These are phyloP conservation scores for Chondrilla cf. caribensis DNA, from an alignment of 37 sponge, comb jelly and placozoan species.

Conservation along the genomic window DNA sequence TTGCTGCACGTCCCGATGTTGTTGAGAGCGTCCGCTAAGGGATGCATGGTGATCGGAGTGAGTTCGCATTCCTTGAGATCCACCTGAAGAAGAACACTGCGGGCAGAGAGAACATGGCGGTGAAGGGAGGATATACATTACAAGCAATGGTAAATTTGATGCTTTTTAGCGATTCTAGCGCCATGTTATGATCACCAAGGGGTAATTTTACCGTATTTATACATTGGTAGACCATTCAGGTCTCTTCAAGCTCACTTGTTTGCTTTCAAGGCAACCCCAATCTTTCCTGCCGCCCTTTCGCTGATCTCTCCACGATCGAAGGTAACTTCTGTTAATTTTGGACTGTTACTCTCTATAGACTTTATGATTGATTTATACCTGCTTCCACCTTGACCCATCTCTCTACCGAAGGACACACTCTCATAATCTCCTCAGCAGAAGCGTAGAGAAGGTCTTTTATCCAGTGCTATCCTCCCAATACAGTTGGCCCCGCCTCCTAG, in stretches of 20 bases:
- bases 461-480: neutral
- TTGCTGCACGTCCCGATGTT: constrained; percentile 58
- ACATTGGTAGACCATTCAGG: too few relatives aligned
- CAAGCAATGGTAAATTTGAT: neutral
- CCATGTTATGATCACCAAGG: too few relatives aligned
- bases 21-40: constrained; percentile 62
- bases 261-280: constrained; percentile 50
- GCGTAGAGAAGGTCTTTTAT: neutral
- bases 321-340: constrained; percentile 36
- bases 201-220: too few relatives aligned
- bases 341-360: constrained; percentile 44
- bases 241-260: constrained; percentile 60
- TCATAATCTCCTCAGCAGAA: neutral
- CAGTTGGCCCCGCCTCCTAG: neutral
- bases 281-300: constrained; percentile 55
- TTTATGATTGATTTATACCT: constrained; percentile 24
- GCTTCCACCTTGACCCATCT: constrained; percentile 64
- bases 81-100: constrained; percentile 59
- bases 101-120: neutral
- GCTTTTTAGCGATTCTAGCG: too few relatives aligned
- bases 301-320: constrained; percentile 36
- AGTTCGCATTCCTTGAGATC: constrained; percentile 53
- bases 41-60: constrained; percentile 27
- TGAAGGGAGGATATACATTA: neutral
- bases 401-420: neutral